Evolutionary conservation across 2,797 vertebrate species (phyloP).

Genomic region (Erethizon dorsatum): DNA sequence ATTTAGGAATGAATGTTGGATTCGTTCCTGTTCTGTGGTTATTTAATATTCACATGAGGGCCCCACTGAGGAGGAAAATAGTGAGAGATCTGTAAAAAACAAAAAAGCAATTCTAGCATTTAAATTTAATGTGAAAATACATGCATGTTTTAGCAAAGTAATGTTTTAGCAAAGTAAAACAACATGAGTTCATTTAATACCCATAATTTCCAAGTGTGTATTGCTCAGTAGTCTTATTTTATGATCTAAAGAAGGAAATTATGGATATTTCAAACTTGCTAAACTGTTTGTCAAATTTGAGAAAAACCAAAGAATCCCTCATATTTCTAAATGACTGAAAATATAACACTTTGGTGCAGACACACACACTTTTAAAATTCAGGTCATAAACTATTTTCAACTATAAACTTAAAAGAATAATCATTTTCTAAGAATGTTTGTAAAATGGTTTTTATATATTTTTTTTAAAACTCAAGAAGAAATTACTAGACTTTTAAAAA

Average conservation of each 20-base stretch:
- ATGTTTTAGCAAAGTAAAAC: slow-evolving; percentile 51
- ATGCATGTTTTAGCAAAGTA: not conserved
- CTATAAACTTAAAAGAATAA: not conserved
- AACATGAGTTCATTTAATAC: slow-evolving; percentile 56
- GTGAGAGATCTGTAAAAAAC: slow-evolving; percentile 17
- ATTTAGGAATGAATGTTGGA: slow-evolving; percentile 19
- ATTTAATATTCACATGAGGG: slow-evolving; percentile 44
- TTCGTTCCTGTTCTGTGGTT: not conserved
- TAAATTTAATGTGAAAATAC: slow-evolving; percentile 64
- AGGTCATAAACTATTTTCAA: slow-evolving; percentile 21
- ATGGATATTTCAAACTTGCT: slow-evolving; percentile 38
- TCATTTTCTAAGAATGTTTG: slow-evolving; percentile 2
- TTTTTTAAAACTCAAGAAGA: slow-evolving; percentile 5
- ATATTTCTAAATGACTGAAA: slow-evolving; percentile 22
- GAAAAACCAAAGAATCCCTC: not conserved
- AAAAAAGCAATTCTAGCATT: slow-evolving; percentile 25
- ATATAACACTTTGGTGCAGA: not conserved
- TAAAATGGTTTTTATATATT: not conserved
- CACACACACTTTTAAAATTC: not conserved
- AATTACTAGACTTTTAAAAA: not conserved
- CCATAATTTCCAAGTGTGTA: slow-evolving; percentile 51
- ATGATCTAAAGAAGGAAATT: not conserved
- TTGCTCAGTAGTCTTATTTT: slow-evolving; percentile 55
- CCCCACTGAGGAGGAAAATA: not conserved
- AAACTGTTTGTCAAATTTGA: slow-evolving; percentile 60